Evolutionary conservation across 2,888 invertebrate species (phyloP).

Genomic region (Tachina grossa): DNA sequence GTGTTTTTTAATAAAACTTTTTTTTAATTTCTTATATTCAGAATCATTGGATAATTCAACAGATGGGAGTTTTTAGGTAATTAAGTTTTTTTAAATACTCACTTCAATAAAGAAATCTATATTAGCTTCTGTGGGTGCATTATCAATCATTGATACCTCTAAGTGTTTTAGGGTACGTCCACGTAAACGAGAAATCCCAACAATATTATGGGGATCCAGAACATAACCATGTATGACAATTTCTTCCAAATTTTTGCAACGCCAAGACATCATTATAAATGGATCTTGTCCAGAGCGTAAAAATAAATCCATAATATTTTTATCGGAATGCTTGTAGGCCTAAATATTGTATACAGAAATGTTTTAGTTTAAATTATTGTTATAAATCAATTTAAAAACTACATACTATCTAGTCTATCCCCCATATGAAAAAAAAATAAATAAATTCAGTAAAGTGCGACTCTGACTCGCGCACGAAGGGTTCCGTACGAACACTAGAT

Average conservation of each 20-base stretch:
- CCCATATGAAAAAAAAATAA: no score
- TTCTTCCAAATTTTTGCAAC: slow-evolving; percentile 84
- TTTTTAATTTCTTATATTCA: no score
- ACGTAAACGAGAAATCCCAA: slow-evolving; percentile 81
- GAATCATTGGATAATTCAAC: background rate
- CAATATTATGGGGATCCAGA: slow-evolving; percentile 82
- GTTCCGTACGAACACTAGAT: no score
- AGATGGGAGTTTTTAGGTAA: background rate
- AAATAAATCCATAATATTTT: slow-evolving; percentile 78
- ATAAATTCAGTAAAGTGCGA: no score
- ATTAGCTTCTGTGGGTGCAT: slow-evolving; percentile 76
- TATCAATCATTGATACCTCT: slow-evolving; percentile 82
- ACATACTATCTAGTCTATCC: no score
- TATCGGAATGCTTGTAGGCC: slow-evolving; percentile 79
- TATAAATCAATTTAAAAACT: no score
- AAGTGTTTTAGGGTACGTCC: slow-evolving; percentile 80
- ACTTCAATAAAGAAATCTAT: slow-evolving; percentile 79
- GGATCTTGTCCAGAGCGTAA: slow-evolving; percentile 83
- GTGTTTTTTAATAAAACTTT: no score
- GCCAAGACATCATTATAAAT: slow-evolving; percentile 86
- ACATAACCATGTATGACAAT: slow-evolving; percentile 84
- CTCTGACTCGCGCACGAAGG: no score
- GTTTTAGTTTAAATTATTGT: no score
- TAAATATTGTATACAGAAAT: slow-evolving; percentile 63
- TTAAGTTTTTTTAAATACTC: slow-evolving; percentile 42